These are phyloP conservation scores for Coecobrya sp. DNA, from an alignment of 2,888 invertebrate species.

Conservation along the genomic window DNA sequence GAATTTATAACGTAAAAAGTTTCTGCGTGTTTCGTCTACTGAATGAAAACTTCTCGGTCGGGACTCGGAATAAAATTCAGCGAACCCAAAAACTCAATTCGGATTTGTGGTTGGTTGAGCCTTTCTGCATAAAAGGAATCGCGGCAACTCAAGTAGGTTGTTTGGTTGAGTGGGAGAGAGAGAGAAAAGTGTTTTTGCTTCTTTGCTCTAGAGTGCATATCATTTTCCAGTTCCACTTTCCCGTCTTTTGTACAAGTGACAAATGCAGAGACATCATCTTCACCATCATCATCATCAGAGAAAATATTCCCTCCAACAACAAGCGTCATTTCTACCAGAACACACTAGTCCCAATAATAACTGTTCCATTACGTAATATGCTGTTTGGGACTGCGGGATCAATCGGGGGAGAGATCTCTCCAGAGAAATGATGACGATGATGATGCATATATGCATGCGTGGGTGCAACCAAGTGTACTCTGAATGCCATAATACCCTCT, in stretches of 20 bases:
- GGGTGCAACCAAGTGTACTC: constrained; percentile 74
- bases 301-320: constrained; percentile 19
- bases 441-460: constrained; percentile 67
- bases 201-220: constrained; percentile 47
- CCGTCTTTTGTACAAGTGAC: constrained; percentile 73
- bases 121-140: constrained; percentile 31
- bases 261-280: constrained; percentile 72
- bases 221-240: constrained; percentile 69
- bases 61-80: constrained; percentile 21
- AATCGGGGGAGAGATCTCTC: constrained; percentile 39
- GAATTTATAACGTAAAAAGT: constrained; percentile 21
- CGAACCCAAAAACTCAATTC: constrained; percentile 61
- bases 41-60: constrained; percentile 14
- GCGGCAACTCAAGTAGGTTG: not conserved
- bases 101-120: constrained; percentile 67
- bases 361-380: constrained; percentile 64
- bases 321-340: no score
- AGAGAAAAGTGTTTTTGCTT: constrained; percentile 28
- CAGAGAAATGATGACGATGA: constrained; percentile 57
- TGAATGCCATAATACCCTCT: constrained; percentile 9
- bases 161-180: constrained; percentile 1
- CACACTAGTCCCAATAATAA: constrained; percentile 43
- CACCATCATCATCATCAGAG: constrained; percentile 36
- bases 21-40: no score
- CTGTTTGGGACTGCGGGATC: constrained; percentile 47